These are phyloP conservation scores for Deroplatys truncata DNA, from an alignment of 2,888 invertebrate genomes.

Conservation along the genomic window DNA sequence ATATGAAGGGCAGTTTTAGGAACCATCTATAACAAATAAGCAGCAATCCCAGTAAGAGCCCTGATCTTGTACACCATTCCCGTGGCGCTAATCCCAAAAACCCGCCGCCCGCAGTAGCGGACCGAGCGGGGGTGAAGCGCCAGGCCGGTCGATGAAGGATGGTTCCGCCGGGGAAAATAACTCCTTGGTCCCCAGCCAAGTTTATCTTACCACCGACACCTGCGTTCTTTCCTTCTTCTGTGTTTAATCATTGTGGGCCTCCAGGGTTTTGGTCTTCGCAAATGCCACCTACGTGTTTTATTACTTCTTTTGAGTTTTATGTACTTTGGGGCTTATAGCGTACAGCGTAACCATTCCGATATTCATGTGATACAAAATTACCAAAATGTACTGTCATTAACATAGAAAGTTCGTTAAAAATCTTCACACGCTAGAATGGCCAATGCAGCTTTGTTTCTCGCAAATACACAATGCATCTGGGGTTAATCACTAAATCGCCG, in stretches of 20 bases:
- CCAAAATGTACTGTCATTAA: too few relatives aligned
- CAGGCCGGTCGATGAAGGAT: constrained; percentile 1
- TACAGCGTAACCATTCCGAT: too few relatives aligned
- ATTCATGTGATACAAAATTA: too few relatives aligned
- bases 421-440: too few relatives aligned
- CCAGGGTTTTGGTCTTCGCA: neutral
- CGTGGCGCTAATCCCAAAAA: neutral
- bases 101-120: neutral
- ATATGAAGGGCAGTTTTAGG: too few relatives aligned
- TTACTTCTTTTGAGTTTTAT: too few relatives aligned
- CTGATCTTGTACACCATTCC: neutral
- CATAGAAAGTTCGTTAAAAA: too few relatives aligned
- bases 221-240: neutral
- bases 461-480: too few relatives aligned
- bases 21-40: neutral
- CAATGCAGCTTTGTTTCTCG: too few relatives aligned
- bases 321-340: too few relatives aligned
- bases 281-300: too few relatives aligned
- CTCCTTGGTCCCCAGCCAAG: neutral
- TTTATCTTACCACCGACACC: neutral
- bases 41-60: neutral
- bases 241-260: neutral
- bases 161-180: constrained; percentile 12
- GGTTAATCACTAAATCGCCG: too few relatives aligned
- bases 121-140: neutral